phyloP scores from a whole-genome alignment of 2,888 invertebrate genomes.

The Kryphioiulus occultus region DNA sequence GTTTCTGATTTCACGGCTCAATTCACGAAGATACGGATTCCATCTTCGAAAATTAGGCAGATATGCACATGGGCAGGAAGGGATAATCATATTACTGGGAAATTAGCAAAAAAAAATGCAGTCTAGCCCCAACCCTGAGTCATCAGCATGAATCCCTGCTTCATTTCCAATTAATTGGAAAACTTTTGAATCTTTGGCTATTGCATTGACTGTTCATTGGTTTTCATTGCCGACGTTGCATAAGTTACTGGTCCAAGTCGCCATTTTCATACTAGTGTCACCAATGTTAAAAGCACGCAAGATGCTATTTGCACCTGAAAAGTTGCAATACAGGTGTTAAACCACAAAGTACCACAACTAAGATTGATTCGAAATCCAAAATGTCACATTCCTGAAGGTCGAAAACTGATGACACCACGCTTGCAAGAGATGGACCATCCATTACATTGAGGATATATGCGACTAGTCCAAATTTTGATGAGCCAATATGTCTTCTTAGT shows the following conservation, averaged over 20 bases:
- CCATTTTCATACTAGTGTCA: neutral
- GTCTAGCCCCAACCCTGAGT: neutral
- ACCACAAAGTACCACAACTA: neutral
- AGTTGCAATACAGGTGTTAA: too few species aligned
- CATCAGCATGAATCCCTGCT: neutral
- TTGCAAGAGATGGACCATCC: neutral
- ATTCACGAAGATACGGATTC: neutral
- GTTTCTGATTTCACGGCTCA: conserved; percentile 25
- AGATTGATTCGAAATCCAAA: neutral
- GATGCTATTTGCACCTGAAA: neutral
- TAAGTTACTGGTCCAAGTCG: too few species aligned
- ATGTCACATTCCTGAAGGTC: conserved; percentile 5
- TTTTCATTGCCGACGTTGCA: too few species aligned
- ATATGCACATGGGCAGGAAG: neutral
- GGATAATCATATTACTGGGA: neutral
- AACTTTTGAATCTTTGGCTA: neutral
- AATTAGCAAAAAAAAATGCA: neutral
- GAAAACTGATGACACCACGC: neutral
- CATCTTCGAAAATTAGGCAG: neutral
- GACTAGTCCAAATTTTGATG: neutral
- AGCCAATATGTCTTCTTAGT: neutral
- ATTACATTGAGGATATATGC: conserved; percentile 3
- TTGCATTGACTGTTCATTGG: too few species aligned
- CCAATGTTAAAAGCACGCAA: neutral
- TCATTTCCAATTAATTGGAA: neutral